Base-by-base conservation (phyloP, 1,140 invertebrate genomes). In the Argopecten irradians region DNA sequence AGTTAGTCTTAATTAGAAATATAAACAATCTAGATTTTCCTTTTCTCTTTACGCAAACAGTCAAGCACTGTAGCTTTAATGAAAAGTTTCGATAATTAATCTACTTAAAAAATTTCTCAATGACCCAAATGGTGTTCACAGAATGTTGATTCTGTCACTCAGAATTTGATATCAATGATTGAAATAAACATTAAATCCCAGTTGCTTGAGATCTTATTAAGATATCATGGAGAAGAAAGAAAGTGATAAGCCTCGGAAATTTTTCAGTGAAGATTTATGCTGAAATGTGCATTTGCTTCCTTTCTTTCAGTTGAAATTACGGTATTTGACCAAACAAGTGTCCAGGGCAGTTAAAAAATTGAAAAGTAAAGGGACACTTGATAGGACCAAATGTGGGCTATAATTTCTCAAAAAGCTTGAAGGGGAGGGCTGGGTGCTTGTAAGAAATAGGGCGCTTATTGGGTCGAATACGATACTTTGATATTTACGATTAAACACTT, bases 401-500 rank as follows among this genome's bases (percentile, higher is more conserved):
- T n/a, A n/a, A n/a, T n/a, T n/a, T n/a, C n/a, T n/a, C n/a, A n/a
- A n/a, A n/a, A n/a, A n/a, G n/a, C n/a, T n/a, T n/a, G n/a, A n/a
- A n/a, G n/a, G n/a, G n/a, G n/a, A n/a, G n/a, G n/a, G n/a, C n/a
- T n/a, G n/a, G n/a, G n/a, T n/a, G n/a, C n/a, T n/a, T n/a, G n/a
- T n/a, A n/a, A n/a, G n/a, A n/a, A n/a, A n/a, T n/a, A n/a, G n/a
- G n/a, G n/a, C n/a, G n/a, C n/a, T n/a, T n/a, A n/a, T n/a, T n/a
- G n/a, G n/a, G n/a, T n/a, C n/a, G n/a, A n/a, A n/a, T n/a, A n/a
- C n/a, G n/a, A n/a, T n/a, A n/a, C n/a, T n/a, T n/a, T n/a, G n/a
- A n/a, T n/a, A n/a, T n/a, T n/a, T n/a, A n/a, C n/a, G 55, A 71
- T 71, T 28, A 71, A 71, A 71, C 55, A 71, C 55, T 71, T 71